phyloP scores from a whole-genome alignment of 2,888 invertebrate genomes.

The Meganola albula region DNA sequence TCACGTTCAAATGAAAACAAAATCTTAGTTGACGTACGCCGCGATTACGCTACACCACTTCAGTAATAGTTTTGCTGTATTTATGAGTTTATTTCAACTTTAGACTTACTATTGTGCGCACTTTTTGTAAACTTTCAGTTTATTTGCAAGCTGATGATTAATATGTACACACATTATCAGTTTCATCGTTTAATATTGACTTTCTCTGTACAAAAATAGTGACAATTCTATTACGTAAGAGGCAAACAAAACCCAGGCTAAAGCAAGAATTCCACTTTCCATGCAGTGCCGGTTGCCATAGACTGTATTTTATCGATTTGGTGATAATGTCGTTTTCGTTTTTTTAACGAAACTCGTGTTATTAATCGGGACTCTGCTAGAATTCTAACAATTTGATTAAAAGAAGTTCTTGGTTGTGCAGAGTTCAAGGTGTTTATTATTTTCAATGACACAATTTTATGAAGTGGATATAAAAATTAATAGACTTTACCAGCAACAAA shows the following conservation, averaged over 20 bases:
- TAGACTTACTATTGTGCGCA: not conserved
- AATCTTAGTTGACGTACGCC: conserved; percentile 9
- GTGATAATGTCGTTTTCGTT: no score
- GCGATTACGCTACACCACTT: not conserved
- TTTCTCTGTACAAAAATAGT: conserved; percentile 23
- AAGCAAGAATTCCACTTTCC: not conserved
- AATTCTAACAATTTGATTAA: no score
- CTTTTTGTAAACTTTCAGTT: no score
- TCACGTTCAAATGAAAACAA: conserved; percentile 25
- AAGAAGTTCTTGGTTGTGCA: no score
- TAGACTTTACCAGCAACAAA: no score
- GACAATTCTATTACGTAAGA: conserved; percentile 5
- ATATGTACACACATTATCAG: conserved; percentile 10
- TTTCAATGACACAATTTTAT: no score
- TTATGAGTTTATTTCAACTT: not conserved
- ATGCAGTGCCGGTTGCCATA: no score
- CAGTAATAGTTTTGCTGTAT: not conserved
- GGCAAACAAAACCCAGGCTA: conserved; percentile 1
- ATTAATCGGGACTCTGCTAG: no score
- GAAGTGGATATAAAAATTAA: no score
- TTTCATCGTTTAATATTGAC: conserved; percentile 20
- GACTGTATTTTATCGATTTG: no score
- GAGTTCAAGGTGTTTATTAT: no score
- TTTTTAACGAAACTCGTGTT: no score
- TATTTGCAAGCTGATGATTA: conserved; percentile 2